A percentile compares a stretch with the other conserved stretches of the same genome.
phyloP scores from a whole-genome alignment of 2,888 invertebrate species.

The Eupithecia pulchellata region DNA sequence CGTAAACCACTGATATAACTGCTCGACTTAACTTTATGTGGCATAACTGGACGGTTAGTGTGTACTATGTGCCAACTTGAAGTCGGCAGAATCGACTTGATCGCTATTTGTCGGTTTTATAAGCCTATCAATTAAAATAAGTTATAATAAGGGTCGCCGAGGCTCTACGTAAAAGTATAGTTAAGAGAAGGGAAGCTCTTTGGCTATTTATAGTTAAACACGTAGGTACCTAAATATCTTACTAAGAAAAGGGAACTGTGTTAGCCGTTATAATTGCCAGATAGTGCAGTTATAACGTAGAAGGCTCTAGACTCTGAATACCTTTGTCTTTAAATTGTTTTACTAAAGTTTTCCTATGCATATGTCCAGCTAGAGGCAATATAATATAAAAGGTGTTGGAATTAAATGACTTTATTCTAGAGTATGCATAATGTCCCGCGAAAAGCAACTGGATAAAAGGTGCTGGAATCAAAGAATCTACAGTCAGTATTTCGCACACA shows the following conservation, averaged over 20 bases:
- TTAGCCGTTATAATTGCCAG: background rate
- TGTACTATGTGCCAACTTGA: background rate
- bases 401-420: background rate
- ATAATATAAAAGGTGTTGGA: background rate
- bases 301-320: background rate
- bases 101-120: background rate
- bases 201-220: background rate
- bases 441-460: too few species aligned
- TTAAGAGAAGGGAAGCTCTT: background rate
- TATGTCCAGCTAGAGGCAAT: background rate
- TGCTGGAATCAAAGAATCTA: too few species aligned
- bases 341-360: background rate
- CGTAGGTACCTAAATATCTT: background rate
- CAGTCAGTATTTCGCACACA: too few species aligned
- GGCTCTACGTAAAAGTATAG: background rate
- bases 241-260: too few species aligned
- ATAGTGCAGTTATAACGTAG: background rate
- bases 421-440: too few species aligned
- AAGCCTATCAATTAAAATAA: background rate
- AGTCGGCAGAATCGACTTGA: background rate
- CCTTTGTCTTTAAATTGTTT: background rate
- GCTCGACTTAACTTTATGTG: conserved; percentile 66
- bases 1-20: conserved; percentile 72
- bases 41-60: conserved; percentile 51
- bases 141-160: background rate